These are phyloP conservation scores for Serripes groenlandicus DNA, from an alignment of 2,888 invertebrate species.

Conservation along the genomic window DNA sequence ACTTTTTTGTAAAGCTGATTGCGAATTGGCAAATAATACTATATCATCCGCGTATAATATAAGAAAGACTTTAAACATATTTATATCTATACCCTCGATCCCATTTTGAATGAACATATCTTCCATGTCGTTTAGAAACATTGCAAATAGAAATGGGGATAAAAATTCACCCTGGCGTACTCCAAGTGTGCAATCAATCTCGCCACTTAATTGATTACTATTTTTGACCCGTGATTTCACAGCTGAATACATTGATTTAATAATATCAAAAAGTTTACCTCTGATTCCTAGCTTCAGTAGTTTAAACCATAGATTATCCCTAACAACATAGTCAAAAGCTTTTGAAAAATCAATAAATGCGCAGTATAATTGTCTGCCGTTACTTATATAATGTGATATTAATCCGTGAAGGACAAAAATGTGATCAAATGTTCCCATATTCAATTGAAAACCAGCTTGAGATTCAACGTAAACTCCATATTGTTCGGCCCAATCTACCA, in stretches of 20 bases:
- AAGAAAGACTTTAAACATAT: conserved; percentile 12
- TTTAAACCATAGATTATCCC: conserved; percentile 38
- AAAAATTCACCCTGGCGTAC: conserved; percentile 27
- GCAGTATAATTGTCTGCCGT: conserved; percentile 24
- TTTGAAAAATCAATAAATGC: conserved; percentile 37
- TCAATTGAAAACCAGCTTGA: conserved; percentile 37
- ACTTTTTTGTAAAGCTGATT: background rate
- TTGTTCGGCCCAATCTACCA: conserved; percentile 33
- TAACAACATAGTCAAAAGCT: conserved; percentile 35
- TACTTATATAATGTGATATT: conserved; percentile 24
- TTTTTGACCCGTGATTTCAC: conserved; percentile 30
- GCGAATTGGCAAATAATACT: conserved; percentile 6
- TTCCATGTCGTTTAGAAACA: conserved; percentile 25
- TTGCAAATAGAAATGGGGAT: conserved; percentile 30
- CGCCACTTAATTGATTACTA: background rate
- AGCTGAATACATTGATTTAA: conserved; percentile 14
- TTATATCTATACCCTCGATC: background rate
- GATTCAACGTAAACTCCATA: conserved; percentile 32
- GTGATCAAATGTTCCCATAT: conserved; percentile 38
- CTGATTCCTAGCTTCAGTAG: conserved; percentile 34
- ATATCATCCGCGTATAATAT: conserved; percentile 24
- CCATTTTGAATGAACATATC: conserved; percentile 4
- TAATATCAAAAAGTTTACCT: conserved; percentile 40
- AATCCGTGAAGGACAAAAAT: conserved; percentile 42
- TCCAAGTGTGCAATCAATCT: conserved; percentile 4